Evolutionary conservation across 2,888 invertebrate species (phyloP).

Genomic region (Scaptomyza caliginosa): DNA sequence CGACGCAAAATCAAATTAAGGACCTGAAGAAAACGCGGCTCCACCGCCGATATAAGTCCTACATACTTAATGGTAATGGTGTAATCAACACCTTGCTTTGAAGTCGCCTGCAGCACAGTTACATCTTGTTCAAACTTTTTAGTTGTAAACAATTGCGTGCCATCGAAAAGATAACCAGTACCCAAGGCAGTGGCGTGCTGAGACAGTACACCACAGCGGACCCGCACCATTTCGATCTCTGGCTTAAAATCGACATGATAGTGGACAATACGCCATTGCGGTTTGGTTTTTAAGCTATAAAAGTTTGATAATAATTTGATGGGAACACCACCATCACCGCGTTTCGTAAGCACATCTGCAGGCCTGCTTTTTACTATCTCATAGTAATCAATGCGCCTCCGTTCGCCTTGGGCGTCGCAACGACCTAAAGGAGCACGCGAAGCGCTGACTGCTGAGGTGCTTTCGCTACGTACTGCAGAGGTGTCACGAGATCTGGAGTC

Average conservation of each 20-base stretch:
- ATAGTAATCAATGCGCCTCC: slow-evolving; percentile 48
- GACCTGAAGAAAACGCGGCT: slow-evolving; percentile 90
- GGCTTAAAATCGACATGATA: slow-evolving; percentile 91
- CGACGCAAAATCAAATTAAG: slow-evolving; percentile 91
- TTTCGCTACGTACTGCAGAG: not conserved
- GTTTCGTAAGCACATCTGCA: slow-evolving; percentile 71
- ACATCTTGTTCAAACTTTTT: slow-evolving; percentile 85
- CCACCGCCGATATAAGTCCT: slow-evolving; percentile 87
- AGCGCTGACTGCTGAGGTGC: not conserved
- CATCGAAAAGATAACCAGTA: slow-evolving; percentile 90
- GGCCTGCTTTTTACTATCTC: slow-evolving; percentile 81
- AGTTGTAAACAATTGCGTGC: slow-evolving; percentile 88
- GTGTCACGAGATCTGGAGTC: not conserved
- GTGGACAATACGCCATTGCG: slow-evolving; percentile 89
- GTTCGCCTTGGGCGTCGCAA: not conserved
- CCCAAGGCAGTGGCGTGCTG: slow-evolving; percentile 86
- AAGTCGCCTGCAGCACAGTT: slow-evolving; percentile 86
- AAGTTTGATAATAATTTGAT: slow-evolving; percentile 88
- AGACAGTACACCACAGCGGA: slow-evolving; percentile 87
- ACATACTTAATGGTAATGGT: slow-evolving; percentile 87
- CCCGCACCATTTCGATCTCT: slow-evolving; percentile 87
- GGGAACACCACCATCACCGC: slow-evolving; percentile 85
- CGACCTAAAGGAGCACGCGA: not conserved
- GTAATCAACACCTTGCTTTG: slow-evolving; percentile 85
- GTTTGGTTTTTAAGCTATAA: slow-evolving; percentile 87